phyloP scores from a whole-genome alignment of 1,140 invertebrate species.

The Euura lappo region DNA sequence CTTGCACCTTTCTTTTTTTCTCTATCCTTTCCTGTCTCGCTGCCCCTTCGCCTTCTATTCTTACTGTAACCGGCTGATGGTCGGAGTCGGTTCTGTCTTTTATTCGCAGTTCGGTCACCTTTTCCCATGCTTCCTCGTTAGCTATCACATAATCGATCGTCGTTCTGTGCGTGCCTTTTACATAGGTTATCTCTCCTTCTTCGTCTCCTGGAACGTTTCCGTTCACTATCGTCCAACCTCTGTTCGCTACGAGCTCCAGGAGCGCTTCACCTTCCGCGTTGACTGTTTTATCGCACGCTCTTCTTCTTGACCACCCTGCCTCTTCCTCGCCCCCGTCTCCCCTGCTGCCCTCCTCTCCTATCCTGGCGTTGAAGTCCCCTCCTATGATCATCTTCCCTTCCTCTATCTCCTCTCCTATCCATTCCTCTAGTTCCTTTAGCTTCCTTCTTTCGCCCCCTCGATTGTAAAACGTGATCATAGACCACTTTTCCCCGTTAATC shows the following conservation, averaged over 20 bases:
- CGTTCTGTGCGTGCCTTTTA: conserved; percentile 9
- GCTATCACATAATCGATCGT: conserved; percentile 21
- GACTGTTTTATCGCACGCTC: conserved; percentile 22
- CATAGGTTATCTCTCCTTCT: conserved; percentile 24
- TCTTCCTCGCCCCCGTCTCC: neutral
- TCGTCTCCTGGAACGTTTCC: conserved; percentile 21
- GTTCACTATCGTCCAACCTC: conserved; percentile 28
- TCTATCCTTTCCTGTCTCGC: neutral
- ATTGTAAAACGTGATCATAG: neutral
- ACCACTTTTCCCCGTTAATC: neutral
- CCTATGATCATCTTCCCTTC: conserved; percentile 11
- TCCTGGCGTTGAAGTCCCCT: no score
- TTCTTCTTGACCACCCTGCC: neutral
- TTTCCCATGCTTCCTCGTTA: conserved; percentile 12
- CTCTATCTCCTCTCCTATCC: conserved; percentile 17
- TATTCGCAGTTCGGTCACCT: neutral
- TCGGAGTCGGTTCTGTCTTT: conserved; percentile 15
- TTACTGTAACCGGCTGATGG: conserved; percentile 13
- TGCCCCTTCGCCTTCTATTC: neutral
- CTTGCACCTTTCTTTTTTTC: neutral
- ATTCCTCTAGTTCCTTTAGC: neutral
- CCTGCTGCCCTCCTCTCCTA: no score
- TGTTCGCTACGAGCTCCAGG: conserved; percentile 14
- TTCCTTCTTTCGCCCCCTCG: neutral
- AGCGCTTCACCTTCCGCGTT: conserved; percentile 20